Evolutionary conservation across 2,113 vertebrate species (phyloP).

Genomic region (Solea solea): DNA sequence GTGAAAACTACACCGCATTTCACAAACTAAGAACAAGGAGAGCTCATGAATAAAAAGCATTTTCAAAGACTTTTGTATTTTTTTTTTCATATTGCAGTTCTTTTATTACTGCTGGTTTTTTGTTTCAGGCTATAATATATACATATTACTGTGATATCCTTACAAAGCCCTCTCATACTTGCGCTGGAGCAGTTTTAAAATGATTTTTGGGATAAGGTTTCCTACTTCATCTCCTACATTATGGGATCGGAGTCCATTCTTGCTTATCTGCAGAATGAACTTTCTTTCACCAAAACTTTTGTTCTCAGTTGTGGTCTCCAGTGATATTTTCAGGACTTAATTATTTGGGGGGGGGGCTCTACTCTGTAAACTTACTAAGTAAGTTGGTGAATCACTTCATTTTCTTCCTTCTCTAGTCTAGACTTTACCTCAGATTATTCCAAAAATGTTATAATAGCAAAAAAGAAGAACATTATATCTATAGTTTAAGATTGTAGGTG

Average conservation of each 20-base stretch:
- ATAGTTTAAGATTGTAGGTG: background rate
- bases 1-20: constrained; percentile 11
- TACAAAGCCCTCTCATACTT: background rate
- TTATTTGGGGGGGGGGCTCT: background rate
- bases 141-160: too few species aligned
- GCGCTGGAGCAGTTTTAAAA: background rate
- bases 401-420: background rate
- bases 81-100: background rate
- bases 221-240: background rate
- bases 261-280: background rate
- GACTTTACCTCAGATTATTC: background rate
- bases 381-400: background rate
- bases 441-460: background rate
- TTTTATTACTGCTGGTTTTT: too few species aligned
- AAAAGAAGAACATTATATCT: background rate
- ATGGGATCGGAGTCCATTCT: background rate
- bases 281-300: background rate
- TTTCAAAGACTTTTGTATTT: background rate
- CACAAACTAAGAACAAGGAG: constrained; percentile 4
- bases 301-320: background rate
- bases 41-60: background rate
- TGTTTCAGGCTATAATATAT: too few species aligned
- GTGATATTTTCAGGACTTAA: background rate
- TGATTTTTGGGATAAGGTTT: background rate
- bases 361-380: background rate